These are phyloP conservation scores for Notarius quadriscutis DNA, from an alignment of 2,113 vertebrate genomes.

Conservation along the genomic window DNA sequence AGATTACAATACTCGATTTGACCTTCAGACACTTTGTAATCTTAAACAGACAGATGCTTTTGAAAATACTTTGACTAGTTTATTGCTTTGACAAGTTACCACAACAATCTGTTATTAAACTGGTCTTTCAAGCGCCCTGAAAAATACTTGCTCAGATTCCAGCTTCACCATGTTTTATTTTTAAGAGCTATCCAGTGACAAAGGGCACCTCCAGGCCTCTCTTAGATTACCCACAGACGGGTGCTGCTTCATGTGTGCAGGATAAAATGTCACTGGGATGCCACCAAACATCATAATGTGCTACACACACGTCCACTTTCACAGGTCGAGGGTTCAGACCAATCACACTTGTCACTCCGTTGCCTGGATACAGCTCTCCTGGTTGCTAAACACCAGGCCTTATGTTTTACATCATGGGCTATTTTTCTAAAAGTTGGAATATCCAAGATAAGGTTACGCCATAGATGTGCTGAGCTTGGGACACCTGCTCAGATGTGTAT, in stretches of 20 bases:
- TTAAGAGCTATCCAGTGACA: conserved; percentile 84
- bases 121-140: conserved; percentile 57
- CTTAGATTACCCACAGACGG: conserved; percentile 81
- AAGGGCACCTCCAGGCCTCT: conserved; percentile 79
- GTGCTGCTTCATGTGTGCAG: conserved; percentile 70
- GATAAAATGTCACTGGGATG: conserved; percentile 71
- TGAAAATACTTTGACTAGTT: not conserved
- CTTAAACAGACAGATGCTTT: not conserved
- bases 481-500: conserved; percentile 69
- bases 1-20: not conserved
- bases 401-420: conserved; percentile 93
- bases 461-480: conserved; percentile 80
- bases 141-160: conserved; percentile 72
- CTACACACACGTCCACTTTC: conserved; percentile 67
- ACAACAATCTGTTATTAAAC: conserved; percentile 40
- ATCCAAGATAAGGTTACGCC: conserved; percentile 86
- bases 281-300: conserved; percentile 81
- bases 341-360: conserved; percentile 76
- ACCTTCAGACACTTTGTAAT: not conserved
- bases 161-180: conserved; percentile 83
- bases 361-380: conserved; percentile 71
- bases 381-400: conserved; percentile 82
- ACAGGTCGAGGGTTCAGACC: conserved; percentile 76
- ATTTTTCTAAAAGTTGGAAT: conserved; percentile 94
- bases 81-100: conserved; percentile 19